Base-by-base conservation (phyloP, 1,140 invertebrate genomes). In the Chlorops oryzae region DNA sequence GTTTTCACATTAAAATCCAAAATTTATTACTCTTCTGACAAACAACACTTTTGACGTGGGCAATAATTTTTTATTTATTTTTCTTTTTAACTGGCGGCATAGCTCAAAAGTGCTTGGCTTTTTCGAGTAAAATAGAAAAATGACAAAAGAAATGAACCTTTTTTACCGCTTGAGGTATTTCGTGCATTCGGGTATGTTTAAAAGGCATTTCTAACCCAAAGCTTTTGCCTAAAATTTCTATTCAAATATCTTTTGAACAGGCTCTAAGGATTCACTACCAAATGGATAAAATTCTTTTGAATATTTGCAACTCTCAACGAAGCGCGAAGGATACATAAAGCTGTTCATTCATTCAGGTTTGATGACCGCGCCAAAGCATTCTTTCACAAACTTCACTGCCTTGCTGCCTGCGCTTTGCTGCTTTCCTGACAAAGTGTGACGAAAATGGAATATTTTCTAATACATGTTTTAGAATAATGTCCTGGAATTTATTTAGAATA, bases 371-470 rank as follows among this genome's bases (percentile, higher is more conserved):
- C 54, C 42, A 35, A 20, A 3, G 39, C 39, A 15, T 24, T 27
- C 27, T 47, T 5, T 6, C 7, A 4, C 3, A 15, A 32, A 32
- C 6, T 28, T 12, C 15, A 4, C 28, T 13, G 5, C 20, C 10
- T 10, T 32, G 28, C 45, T 53, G 50, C 45, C 51, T 15, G 34
- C 7, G n/a, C 23, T 10, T 27, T 45, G 46, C 43, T 52, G 47
- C 59, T 68, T 59, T 61, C 65, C 65, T 68, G 65, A 58, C 57
- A 60, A 62, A 57, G 57, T 68, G 65, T 68, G 65, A 68, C 65
- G 65, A 68, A 63, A 68, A 68, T 68, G 65, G 65, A 68, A 68
- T 65, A 68, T 68, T 65, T 65, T n/a, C 62, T 65, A 65, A 65
- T 60, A 58, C n/a, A n/a, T n/a, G n/a, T n/a, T n/a, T n/a, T n/a